Evolutionary conservation across 1,140 invertebrate genomes (phyloP).

Genomic region (Heterodera schachtii): DNA sequence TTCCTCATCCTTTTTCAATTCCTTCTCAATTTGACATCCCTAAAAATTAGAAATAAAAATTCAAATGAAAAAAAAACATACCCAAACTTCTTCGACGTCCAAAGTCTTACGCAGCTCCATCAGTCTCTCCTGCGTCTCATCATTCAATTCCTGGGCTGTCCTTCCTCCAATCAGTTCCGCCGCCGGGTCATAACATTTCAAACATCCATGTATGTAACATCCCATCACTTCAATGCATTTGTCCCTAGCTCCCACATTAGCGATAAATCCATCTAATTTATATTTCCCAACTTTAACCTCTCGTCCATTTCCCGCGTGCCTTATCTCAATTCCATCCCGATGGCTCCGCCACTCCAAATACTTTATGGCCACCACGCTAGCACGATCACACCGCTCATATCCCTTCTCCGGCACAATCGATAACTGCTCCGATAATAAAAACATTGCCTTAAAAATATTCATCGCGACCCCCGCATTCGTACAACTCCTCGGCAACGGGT

Average conservation of each 20-base stretch:
- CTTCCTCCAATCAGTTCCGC: background rate
- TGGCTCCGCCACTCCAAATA: slow-evolving; percentile 15
- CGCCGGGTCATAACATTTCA: background rate
- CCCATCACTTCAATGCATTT: slow-evolving; percentile 1
- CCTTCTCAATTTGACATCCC: background rate
- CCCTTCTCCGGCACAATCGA: slow-evolving; percentile 15
- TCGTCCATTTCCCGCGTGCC: background rate
- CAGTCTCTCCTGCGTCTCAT: background rate
- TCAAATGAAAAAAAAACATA: too few relatives aligned
- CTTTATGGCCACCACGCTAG: background rate
- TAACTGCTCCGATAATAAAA: background rate
- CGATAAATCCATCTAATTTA: slow-evolving; percentile 13
- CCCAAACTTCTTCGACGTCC: background rate
- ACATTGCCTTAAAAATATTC: background rate
- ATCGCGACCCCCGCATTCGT: slow-evolving; percentile 8
- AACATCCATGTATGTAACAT: background rate
- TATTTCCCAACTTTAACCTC: background rate
- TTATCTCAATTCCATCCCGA: background rate
- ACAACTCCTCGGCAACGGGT: background rate
- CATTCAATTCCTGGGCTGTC: background rate
- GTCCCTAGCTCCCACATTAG: too few relatives aligned
- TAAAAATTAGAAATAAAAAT: too few relatives aligned
- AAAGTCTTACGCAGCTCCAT: background rate
- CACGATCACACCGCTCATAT: background rate
- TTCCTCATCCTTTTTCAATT: background rate